Conservation (phyloP, 2,797 vertebrate species). For the Zenarchopterus dispar region DNA sequence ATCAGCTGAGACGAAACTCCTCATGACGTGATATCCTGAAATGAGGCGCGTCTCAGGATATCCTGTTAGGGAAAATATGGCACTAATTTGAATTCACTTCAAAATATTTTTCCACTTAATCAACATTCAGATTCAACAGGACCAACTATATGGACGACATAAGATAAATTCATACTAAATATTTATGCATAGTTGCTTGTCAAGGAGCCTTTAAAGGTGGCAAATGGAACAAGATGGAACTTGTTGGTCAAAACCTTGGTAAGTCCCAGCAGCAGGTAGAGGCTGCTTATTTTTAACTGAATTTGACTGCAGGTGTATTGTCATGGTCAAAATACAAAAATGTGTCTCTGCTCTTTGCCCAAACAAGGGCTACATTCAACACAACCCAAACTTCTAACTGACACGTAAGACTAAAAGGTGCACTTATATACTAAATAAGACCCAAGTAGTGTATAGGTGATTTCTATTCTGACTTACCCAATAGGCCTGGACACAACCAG, state of each 20-base stretch:
- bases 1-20: too few relatives aligned
- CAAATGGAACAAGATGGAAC: not conserved
- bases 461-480: slow-evolving; percentile 87
- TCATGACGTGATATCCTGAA: too few relatives aligned
- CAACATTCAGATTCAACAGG: too few relatives aligned
- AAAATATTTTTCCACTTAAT: too few relatives aligned
- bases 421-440: not conserved
- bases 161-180: too few relatives aligned
- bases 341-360: slow-evolving; percentile 4
- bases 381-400: not conserved
- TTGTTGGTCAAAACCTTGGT: slow-evolving; percentile 30
- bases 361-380: slow-evolving; percentile 14
- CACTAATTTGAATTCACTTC: too few relatives aligned
- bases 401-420: not conserved
- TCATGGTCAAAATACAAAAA: slow-evolving; percentile 39
- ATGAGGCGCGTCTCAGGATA: too few relatives aligned
- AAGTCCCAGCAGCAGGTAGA: slow-evolving; percentile 10
- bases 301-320: slow-evolving; percentile 17
- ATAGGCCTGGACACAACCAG: slow-evolving; percentile 99
- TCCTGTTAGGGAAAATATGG: too few relatives aligned
- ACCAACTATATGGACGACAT: too few relatives aligned
- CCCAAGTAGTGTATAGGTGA: not conserved
- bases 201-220: too few relatives aligned
- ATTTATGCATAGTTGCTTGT: too few relatives aligned
- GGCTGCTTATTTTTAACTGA: slow-evolving; percentile 32